Base-by-base conservation (phyloP, 2,797 vertebrate genomes). In the Aphelocoma californica region DNA sequence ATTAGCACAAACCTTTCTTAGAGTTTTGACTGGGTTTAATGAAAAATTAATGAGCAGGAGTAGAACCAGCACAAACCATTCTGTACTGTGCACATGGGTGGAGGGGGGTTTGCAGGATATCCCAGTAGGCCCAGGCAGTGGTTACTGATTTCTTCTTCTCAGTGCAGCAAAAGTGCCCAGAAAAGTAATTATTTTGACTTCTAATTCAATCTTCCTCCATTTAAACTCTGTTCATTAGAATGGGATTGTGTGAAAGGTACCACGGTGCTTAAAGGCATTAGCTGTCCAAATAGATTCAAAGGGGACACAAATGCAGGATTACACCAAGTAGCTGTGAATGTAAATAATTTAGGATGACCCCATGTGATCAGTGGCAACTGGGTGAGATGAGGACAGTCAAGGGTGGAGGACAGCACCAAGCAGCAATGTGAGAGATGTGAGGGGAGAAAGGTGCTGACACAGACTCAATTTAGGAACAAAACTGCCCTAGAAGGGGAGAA, bases 181-280 rank as follows among this genome's bases (percentile, higher is more conserved):
- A 86, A 69, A 94, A 81, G 80, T 84, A 91, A 95, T 90, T 94
- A 90, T 94, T 94, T 92, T 91, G 45, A 69, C 58, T 93, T 92
- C 80, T 90, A 79, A 88, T 95, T 92, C 86, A 85, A 73, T 84
- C 83, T 92, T 32, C 23, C n/a, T 50, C 71, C 58, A 31, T 64
- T 93, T 93, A 73, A 88, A 85, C 74, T 90, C 86, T 65, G 29
- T 57, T 86, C 67, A 71, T 94, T 92, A 80, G 83, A 61, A 92
- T 44, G 53, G 83, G 78, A 90, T 90, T 88, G 53, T 88, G 42
- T 58, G 71, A 81, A 70, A 70, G 42, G 70, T 47, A 67, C 56
- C n/a, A 6, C 3, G 8, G 78, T 0, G 3, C 65, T 58, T 3
- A 3, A 50, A 36, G 70, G 86, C 83, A 80, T 86, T 92, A 92